Percentiles rank a stretch among this genome's conserved stretches.
Evolutionary conservation across 2,888 invertebrate species (phyloP).

Genomic region (Eumacrocentrus americanus): DNA sequence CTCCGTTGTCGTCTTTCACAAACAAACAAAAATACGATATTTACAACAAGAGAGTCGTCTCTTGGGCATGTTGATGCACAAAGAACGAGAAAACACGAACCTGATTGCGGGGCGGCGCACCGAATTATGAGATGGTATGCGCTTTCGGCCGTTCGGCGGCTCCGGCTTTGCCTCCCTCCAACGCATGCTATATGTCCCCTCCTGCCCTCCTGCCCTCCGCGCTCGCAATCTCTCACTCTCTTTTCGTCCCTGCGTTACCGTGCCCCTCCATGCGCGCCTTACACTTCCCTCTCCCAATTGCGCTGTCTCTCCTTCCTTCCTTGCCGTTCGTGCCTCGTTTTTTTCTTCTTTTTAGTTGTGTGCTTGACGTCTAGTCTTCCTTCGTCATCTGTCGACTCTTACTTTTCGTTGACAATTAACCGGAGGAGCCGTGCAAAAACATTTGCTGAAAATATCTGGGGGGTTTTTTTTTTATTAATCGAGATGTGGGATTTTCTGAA

Average conservation of each 20-base stretch:
- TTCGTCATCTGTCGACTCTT: no score
- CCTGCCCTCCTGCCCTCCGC: slow-evolving; percentile 17
- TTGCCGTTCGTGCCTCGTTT: slow-evolving; percentile 13
- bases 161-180: slow-evolving; percentile 36
- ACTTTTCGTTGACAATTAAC: no score
- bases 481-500: no score
- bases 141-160: slow-evolving; percentile 49
- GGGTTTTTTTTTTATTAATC: no score
- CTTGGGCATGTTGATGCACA: slow-evolving; percentile 1
- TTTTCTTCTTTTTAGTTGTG: no score
- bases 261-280: slow-evolving; percentile 21
- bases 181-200: slow-evolving; percentile 27
- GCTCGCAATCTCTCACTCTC: no score
- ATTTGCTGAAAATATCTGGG: no score
- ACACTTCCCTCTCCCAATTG: slow-evolving; percentile 9
- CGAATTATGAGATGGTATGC: slow-evolving; percentile 58
- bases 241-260: slow-evolving; percentile 20
- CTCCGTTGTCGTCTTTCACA: no score
- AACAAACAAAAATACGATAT: not conserved
- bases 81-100: slow-evolving; percentile 50
- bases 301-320: slow-evolving; percentile 19
- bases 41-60: not conserved
- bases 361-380: no score
- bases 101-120: slow-evolving; percentile 59
- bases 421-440: no score